Conservation (phyloP, 2,888 invertebrate genomes). For the Oscheius onirici region DNA sequence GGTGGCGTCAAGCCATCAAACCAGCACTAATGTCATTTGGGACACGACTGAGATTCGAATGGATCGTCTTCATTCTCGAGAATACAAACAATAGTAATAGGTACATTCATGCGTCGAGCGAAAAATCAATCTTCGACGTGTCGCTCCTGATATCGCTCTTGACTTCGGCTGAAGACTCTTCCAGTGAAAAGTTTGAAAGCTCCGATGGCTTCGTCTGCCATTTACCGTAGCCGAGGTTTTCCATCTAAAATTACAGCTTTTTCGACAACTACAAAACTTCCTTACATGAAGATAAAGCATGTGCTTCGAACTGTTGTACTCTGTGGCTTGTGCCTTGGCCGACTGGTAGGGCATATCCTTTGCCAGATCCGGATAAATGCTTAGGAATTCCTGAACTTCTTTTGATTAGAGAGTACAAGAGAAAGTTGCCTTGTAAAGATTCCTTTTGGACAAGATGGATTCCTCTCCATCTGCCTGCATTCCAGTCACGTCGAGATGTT, state of each 20-base stretch:
- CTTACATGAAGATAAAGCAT: slow-evolving; percentile 44
- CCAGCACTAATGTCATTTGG: slow-evolving; percentile 36
- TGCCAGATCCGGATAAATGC: neutral
- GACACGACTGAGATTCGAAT: slow-evolving; percentile 32
- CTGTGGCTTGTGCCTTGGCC: slow-evolving; percentile 35
- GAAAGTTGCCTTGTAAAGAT: slow-evolving; percentile 31
- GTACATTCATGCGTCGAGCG: neutral
- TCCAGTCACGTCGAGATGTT: slow-evolving; percentile 35
- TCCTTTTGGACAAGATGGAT: slow-evolving; percentile 38
- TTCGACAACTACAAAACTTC: neutral
- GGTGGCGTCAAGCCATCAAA: slow-evolving; percentile 35
- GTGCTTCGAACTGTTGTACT: slow-evolving; percentile 44
- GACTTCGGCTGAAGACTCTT: slow-evolving; percentile 12
- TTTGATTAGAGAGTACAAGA: neutral
- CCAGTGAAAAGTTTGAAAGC: slow-evolving; percentile 40
- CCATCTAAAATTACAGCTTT: slow-evolving; percentile 35
- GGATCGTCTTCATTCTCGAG: slow-evolving; percentile 7
- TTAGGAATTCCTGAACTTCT: slow-evolving; percentile 23
- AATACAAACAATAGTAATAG: neutral
- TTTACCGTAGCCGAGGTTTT: slow-evolving; percentile 40
- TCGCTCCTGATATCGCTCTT: neutral
- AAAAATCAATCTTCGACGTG: slow-evolving; percentile 11
- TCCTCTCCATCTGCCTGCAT: slow-evolving; percentile 33
- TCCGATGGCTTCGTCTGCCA: slow-evolving; percentile 48
- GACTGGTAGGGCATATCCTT: slow-evolving; percentile 29